phyloP scores from a whole-genome alignment of 1,140 invertebrate species.

The Acromyrmex echinatior region DNA sequence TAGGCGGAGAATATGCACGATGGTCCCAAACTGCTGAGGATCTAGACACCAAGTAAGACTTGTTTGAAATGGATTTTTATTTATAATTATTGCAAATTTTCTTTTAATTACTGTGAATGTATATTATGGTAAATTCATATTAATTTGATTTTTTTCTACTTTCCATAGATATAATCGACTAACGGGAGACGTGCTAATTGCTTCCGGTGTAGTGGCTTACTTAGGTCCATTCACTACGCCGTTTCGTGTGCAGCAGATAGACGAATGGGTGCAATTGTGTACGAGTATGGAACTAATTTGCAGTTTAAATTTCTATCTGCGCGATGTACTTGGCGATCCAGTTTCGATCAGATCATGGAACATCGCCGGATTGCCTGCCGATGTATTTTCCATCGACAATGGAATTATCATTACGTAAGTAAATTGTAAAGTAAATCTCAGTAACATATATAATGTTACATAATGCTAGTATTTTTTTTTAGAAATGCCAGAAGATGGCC shows the following conservation, averaged over 20 bases:
- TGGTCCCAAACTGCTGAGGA: conserved; percentile 93
- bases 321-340: conserved; percentile 93
- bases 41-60: conserved; percentile 89
- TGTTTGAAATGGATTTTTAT: not conserved
- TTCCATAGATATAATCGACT: conserved; percentile 87
- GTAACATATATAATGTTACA: not conserved
- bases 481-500: conserved; percentile 95
- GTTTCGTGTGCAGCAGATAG: conserved; percentile 91
- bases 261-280: conserved; percentile 91
- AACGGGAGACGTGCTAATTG: conserved; percentile 94
- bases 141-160: conserved; percentile 35
- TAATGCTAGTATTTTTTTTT: not conserved
- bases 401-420: conserved; percentile 92
- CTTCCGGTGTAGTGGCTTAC: conserved; percentile 96
- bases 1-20: conserved; percentile 93
- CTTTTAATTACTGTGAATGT: too few relatives aligned
- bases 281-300: conserved; percentile 91
- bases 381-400: conserved; percentile 97
- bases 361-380: conserved; percentile 95
- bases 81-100: not conserved
- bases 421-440: not conserved
- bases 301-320: conserved; percentile 91
- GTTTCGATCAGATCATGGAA: conserved; percentile 97
- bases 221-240: conserved; percentile 95
- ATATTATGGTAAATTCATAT: too few relatives aligned